Conservation (phyloP, 2,888 invertebrate species). For the Xanthia icteritia region DNA sequence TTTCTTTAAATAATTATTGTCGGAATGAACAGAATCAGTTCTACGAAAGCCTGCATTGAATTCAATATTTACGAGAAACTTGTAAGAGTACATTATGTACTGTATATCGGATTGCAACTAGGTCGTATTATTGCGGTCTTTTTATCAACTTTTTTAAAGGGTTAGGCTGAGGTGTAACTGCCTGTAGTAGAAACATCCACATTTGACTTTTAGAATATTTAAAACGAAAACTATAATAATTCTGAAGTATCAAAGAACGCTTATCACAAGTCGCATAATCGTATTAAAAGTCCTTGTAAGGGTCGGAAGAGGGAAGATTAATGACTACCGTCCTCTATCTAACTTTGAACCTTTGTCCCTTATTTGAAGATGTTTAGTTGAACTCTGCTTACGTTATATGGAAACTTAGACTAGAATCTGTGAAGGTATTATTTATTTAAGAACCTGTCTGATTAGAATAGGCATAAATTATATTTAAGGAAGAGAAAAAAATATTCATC, state of each 20-base stretch:
- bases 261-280: conserved; percentile 24
- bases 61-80: conserved; percentile 16
- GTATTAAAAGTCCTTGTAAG: conserved; percentile 40
- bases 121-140: conserved; percentile 23
- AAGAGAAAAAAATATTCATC: conserved; percentile 89
- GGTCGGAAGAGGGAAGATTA: conserved; percentile 55
- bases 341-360: conserved; percentile 49
- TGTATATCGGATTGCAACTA: conserved; percentile 13
- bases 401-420: neutral
- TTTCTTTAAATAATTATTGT: no score
- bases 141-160: conserved; percentile 32
- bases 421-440: neutral
- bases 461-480: conserved; percentile 86
- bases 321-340: conserved; percentile 33
- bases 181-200: no score
- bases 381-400: neutral
- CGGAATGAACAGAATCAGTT: conserved; percentile 12
- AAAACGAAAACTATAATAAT: neutral
- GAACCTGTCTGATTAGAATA: neutral
- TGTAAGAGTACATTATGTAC: neutral
- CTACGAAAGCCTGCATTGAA: neutral
- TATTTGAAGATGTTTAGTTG: conserved; percentile 24
- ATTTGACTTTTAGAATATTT: neutral
- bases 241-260: conserved; percentile 21
- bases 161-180: no score